A percentile compares a stretch with the other conserved stretches of the same genome.
Evolutionary conservation across 2,888 invertebrate species (phyloP).

Genomic region (Cerceris rybyensis): DNA sequence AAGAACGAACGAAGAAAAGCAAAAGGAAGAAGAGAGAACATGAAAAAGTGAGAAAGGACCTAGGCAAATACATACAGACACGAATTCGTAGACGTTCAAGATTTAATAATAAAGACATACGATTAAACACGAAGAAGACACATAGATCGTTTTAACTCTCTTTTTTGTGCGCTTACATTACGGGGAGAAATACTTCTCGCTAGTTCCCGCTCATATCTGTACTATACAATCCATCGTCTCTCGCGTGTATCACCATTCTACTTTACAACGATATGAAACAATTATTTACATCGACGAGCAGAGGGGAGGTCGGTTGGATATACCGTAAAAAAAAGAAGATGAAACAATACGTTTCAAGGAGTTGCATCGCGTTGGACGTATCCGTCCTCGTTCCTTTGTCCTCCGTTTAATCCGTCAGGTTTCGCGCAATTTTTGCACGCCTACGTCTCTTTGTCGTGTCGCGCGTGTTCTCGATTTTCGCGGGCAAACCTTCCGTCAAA

Average conservation of each 20-base stretch:
- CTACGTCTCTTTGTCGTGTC: too few relatives aligned
- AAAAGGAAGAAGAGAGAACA: background rate
- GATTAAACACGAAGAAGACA: constrained; percentile 75
- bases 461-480: background rate
- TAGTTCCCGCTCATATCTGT: constrained; percentile 42
- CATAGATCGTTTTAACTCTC: constrained; percentile 66
- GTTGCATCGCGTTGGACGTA: too few relatives aligned
- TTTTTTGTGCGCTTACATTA: constrained; percentile 76
- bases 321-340: background rate
- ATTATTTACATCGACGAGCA: constrained; percentile 66
- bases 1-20: background rate
- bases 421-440: too few relatives aligned
- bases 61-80: constrained; percentile 51
- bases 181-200: constrained; percentile 44
- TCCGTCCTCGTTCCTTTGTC: too few relatives aligned
- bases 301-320: constrained; percentile 25
- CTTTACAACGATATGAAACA: constrained; percentile 66
- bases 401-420: too few relatives aligned
- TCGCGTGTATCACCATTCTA: constrained; percentile 48
- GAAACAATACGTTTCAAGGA: too few relatives aligned
- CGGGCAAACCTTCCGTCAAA: background rate
- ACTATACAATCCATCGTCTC: constrained; percentile 45
- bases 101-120: constrained; percentile 70
- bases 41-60: constrained; percentile 31
- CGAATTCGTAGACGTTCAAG: constrained; percentile 61